Evolutionary conservation across 2,888 invertebrate species (phyloP).

Genomic region (Nysson spinosus): DNA sequence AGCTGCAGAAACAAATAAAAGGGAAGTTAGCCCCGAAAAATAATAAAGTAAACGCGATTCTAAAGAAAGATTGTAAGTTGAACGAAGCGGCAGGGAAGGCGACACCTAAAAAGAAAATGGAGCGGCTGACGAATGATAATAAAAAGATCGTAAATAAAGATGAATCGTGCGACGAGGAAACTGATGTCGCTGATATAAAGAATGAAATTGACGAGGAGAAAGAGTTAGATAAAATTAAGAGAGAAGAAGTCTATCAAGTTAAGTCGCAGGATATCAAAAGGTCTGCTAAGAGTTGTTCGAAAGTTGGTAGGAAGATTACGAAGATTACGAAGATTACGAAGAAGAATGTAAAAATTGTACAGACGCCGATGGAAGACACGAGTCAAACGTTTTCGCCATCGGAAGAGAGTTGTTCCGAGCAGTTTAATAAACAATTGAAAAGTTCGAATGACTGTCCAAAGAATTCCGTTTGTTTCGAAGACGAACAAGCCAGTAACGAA

Average conservation of each 20-base stretch:
- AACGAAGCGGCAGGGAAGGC: conserved; percentile 68
- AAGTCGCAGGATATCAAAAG: conserved; percentile 64
- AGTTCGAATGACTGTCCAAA: conserved; percentile 51
- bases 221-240: conserved; percentile 51
- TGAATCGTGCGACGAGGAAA: conserved; percentile 40
- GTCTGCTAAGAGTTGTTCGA: conserved; percentile 55
- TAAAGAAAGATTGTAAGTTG: conserved; percentile 68
- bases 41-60: conserved; percentile 57
- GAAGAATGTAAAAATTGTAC: conserved; percentile 53
- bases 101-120: conserved; percentile 64
- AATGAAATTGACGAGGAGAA: conserved; percentile 69
- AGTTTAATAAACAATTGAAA: conserved; percentile 63
- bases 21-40: conserved; percentile 68
- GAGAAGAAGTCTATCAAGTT: conserved; percentile 43
- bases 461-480: conserved; percentile 48
- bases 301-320: conserved; percentile 53
- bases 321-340: conserved; percentile 65
- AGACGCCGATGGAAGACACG: conserved; percentile 58
- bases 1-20: conserved; percentile 71
- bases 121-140: conserved; percentile 54
- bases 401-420: conserved; percentile 57
- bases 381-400: conserved; percentile 47
- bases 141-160: conserved; percentile 58
- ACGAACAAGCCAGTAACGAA: conserved; percentile 56
- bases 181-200: conserved; percentile 63